A percentile compares a stretch with the other conserved stretches of the same genome.
Conservation (phyloP, 2,888 invertebrate genomes). For the Mycogona germanica region DNA sequence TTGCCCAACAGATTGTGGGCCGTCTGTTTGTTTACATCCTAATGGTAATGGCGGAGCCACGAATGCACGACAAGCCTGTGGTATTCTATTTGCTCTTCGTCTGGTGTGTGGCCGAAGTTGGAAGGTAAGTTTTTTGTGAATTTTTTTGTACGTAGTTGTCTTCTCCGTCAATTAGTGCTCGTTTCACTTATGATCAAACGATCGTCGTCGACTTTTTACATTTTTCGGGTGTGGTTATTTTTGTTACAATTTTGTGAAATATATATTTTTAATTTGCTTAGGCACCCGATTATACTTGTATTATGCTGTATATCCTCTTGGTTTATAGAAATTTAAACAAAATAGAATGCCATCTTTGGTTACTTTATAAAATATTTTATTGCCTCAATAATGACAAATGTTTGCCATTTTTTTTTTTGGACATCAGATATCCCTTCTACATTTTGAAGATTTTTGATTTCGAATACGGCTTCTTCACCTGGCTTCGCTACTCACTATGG, state of each 20-base stretch:
- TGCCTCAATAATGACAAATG: not conserved
- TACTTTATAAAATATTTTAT: not conserved
- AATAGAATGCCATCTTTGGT: too few species aligned
- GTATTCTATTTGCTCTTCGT: constrained; percentile 75
- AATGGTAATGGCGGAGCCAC: constrained; percentile 69
- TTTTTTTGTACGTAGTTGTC: not conserved
- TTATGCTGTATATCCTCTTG: too few species aligned
- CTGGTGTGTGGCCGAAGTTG: constrained; percentile 70
- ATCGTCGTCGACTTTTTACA: constrained; percentile 7
- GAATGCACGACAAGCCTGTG: constrained; percentile 76
- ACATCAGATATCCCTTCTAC: constrained; percentile 80
- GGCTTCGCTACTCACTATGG: constrained; percentile 90
- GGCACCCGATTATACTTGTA: too few species aligned
- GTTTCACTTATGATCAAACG: not conserved
- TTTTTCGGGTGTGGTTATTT: not conserved
- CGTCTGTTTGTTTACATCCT: constrained; percentile 64
- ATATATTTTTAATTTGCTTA: too few species aligned
- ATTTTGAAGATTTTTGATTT: constrained; percentile 63
- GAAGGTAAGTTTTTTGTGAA: constrained; percentile 45
- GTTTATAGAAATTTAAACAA: too few species aligned
- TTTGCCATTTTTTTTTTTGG: not conserved
- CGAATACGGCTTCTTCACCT: constrained; percentile 62
- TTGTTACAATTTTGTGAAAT: too few species aligned
- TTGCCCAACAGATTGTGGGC: constrained; percentile 51
- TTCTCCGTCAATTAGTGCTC: not conserved